A percentile compares a stretch with the other conserved stretches of the same genome.
Conservation (phyloP, 2,113 vertebrate species). For the Elaphurus davidianus region DNA sequence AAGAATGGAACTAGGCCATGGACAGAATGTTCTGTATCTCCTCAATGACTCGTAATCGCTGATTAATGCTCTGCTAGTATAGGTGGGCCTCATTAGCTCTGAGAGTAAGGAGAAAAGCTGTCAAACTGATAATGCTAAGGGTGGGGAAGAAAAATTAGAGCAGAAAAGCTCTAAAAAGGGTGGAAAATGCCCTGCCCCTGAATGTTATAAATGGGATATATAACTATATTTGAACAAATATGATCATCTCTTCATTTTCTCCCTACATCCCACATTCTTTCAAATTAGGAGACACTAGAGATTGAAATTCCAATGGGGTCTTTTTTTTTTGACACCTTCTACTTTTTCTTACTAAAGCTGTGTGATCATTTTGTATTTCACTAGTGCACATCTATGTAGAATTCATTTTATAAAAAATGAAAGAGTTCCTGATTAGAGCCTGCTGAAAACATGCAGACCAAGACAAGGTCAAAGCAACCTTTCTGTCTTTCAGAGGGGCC, state of each 20-base stretch:
- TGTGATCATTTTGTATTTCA: conserved; percentile 39
- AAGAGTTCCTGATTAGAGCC: conserved; percentile 39
- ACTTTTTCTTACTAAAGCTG: conserved; percentile 27
- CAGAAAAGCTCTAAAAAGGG: neutral
- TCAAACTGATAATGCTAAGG: neutral
- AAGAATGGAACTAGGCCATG: neutral
- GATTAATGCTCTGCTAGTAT: neutral
- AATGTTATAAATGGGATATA: neutral
- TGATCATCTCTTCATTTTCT: neutral
- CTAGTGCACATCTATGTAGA: neutral
- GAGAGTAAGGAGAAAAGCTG: neutral
- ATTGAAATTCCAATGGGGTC: neutral
- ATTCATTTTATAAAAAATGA: conserved; percentile 27
- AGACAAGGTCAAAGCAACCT: conserved; percentile 64
- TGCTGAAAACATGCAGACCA: conserved; percentile 42
- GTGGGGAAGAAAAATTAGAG: neutral
- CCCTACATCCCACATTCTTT: neutral
- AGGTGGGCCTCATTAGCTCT: neutral
- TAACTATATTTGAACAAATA: neutral
- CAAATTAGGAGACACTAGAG: neutral
- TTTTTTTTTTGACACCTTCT: conserved; percentile 10
- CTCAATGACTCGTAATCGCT: neutral
- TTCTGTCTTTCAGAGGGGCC: conserved; percentile 9
- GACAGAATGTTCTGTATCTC: neutral
- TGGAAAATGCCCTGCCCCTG: neutral